Evolutionary conservation across 2,797 vertebrate species (phyloP).

Genomic region (Chromis chromis): DNA sequence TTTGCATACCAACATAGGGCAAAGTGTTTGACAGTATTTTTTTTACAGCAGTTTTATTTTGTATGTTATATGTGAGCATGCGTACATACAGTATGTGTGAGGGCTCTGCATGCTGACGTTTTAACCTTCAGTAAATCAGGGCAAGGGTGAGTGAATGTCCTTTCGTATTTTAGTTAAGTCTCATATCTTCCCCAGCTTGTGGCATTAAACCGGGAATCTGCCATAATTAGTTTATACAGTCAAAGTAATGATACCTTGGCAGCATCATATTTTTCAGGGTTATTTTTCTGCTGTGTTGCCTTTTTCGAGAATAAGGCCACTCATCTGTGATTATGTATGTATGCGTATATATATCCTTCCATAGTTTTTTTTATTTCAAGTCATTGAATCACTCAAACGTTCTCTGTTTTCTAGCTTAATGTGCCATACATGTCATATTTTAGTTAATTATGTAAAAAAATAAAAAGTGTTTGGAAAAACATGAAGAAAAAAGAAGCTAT

Average conservation of each 20-base stretch:
- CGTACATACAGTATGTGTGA: background rate
- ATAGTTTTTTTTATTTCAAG: background rate
- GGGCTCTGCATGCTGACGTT: background rate
- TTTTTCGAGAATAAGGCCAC: constrained; percentile 41
- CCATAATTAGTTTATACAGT: constrained; percentile 17
- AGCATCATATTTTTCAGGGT: background rate
- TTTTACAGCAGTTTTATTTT: background rate
- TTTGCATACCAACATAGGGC: background rate
- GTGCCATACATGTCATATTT: background rate
- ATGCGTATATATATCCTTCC: background rate
- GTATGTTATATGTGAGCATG: background rate
- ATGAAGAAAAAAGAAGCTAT: background rate
- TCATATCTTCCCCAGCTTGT: constrained; percentile 15
- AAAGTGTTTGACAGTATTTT: constrained; percentile 4
- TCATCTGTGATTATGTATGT: constrained; percentile 34
- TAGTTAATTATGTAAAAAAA: constrained; percentile 9
- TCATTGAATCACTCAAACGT: background rate
- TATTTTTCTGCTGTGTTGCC: background rate
- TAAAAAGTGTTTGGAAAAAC: constrained; percentile 8
- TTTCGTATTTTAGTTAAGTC: constrained; percentile 13
- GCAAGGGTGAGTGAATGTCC: constrained; percentile 16
- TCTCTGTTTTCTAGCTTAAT: background rate
- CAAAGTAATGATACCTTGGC: constrained; percentile 39
- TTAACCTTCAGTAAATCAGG: constrained; percentile 31
- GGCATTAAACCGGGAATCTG: constrained; percentile 43